Conservation (phyloP, 1,140 invertebrate genomes). For the Drosophila nannoptera region DNA sequence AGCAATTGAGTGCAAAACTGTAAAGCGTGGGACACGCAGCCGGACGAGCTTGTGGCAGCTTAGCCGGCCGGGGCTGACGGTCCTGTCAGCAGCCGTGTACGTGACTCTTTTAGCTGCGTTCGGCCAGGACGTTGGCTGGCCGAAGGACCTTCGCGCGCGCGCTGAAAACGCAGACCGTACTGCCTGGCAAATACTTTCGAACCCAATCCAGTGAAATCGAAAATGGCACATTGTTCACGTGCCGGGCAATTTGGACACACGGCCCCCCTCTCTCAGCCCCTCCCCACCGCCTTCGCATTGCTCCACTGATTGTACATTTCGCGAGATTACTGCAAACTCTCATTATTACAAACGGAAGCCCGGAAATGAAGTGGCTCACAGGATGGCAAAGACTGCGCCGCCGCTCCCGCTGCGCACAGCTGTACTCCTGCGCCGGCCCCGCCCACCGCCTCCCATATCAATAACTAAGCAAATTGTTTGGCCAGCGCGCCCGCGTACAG, state of each 20-base stretch:
- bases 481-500: constrained; percentile 52
- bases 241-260: constrained; percentile 30
- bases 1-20: constrained; percentile 78
- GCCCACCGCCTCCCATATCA: constrained; percentile 51
- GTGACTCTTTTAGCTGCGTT: constrained; percentile 73
- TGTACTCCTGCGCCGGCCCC: neutral
- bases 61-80: constrained; percentile 7
- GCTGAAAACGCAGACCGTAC: constrained; percentile 32
- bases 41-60: constrained; percentile 11
- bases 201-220: constrained; percentile 54
- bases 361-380: constrained; percentile 71
- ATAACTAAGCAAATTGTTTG: constrained; percentile 77
- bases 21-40: constrained; percentile 53
- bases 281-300: neutral
- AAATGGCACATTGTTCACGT: constrained; percentile 74
- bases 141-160: constrained; percentile 10
- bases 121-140: constrained; percentile 60
- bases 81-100: constrained; percentile 46
- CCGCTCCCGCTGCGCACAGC: neutral
- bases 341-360: constrained; percentile 77
- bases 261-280: too few species aligned
- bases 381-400: constrained; percentile 28
- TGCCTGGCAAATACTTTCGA: constrained; percentile 14
- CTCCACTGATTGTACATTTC: constrained; percentile 62
- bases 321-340: constrained; percentile 75